Evolutionary conservation across 2,113 vertebrate genomes (phyloP).

Genomic region (Symphodus melops): DNA sequence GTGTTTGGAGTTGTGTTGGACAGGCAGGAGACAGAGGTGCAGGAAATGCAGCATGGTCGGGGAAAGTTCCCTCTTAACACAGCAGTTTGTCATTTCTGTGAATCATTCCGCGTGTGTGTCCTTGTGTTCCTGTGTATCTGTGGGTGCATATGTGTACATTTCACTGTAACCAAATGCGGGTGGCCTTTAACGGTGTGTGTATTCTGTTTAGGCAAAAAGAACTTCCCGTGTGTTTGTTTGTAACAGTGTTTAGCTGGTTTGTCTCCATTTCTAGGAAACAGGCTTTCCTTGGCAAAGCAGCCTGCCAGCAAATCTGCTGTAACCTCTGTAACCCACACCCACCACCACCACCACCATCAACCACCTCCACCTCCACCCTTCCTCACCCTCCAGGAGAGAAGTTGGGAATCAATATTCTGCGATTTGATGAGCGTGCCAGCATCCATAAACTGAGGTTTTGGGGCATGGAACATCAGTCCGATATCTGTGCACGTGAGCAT

Average conservation of each 20-base stretch:
- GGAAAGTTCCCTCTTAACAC: conserved; percentile 76
- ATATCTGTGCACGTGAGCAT: not conserved
- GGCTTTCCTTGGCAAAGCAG: conserved; percentile 68
- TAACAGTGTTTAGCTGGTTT: conserved; percentile 41
- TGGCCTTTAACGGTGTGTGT: conserved; percentile 50
- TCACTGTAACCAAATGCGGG: conserved; percentile 52
- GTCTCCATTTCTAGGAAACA: conserved; percentile 70
- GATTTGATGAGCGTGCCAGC: conserved; percentile 51
- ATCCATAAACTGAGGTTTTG: conserved; percentile 62
- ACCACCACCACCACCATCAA: conserved; percentile 33
- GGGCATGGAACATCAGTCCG: conserved; percentile 42
- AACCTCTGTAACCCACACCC: conserved; percentile 68
- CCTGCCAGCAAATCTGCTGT: conserved; percentile 52
- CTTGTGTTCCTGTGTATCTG: conserved; percentile 27
- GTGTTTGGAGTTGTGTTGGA: conserved; percentile 59
- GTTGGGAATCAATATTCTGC: conserved; percentile 63
- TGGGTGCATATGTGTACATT: conserved; percentile 31
- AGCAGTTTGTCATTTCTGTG: conserved; percentile 64
- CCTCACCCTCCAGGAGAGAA: conserved; percentile 60
- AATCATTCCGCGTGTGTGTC: conserved; percentile 16
- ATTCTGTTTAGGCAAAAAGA: conserved; percentile 49
- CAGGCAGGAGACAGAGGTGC: conserved; percentile 44
- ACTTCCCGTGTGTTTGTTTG: conserved; percentile 57
- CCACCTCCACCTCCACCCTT: conserved; percentile 56
- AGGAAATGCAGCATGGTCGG: conserved; percentile 73